Conservation (phyloP, 2,888 invertebrate species). For the Ectemnius lituratus region DNA sequence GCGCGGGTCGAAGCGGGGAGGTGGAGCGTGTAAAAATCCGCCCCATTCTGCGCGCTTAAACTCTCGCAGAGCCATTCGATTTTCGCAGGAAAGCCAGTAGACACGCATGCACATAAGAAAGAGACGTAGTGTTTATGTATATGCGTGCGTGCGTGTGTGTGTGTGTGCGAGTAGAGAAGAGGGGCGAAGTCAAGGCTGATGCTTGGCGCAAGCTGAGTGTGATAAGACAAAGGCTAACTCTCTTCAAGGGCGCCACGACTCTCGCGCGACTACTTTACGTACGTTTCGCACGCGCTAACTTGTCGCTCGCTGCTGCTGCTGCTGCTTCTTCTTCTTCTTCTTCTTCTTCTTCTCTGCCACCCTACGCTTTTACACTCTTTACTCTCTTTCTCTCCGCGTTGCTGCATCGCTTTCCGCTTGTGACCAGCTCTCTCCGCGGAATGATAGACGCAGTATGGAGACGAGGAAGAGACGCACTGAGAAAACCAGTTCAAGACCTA, state of each 20-base stretch:
- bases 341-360: no score
- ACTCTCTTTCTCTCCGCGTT: no score
- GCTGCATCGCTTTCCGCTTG: no score
- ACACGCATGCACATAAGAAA: no score
- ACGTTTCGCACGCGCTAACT: constrained; percentile 51
- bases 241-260: constrained; percentile 69
- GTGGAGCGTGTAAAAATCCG: constrained; percentile 22
- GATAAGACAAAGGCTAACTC: constrained; percentile 76
- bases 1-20: neutral
- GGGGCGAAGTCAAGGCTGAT: constrained; percentile 74
- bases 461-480: constrained; percentile 4
- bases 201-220: constrained; percentile 63
- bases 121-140: no score
- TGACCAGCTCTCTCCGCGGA: neutral
- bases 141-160: neutral
- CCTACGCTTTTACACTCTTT: no score
- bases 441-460: constrained; percentile 18
- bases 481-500: constrained; percentile 41
- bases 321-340: no score
- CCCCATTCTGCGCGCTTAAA: no score
- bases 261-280: constrained; percentile 43
- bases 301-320: constrained; percentile 33
- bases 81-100: constrained; percentile 72
- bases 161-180: constrained; percentile 12
- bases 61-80: constrained; percentile 50